Evolutionary conservation across 2,113 vertebrate species (phyloP), one percentile per base, ranked within the genome.

Genomic region (Zosterops borbonicus): DNA sequence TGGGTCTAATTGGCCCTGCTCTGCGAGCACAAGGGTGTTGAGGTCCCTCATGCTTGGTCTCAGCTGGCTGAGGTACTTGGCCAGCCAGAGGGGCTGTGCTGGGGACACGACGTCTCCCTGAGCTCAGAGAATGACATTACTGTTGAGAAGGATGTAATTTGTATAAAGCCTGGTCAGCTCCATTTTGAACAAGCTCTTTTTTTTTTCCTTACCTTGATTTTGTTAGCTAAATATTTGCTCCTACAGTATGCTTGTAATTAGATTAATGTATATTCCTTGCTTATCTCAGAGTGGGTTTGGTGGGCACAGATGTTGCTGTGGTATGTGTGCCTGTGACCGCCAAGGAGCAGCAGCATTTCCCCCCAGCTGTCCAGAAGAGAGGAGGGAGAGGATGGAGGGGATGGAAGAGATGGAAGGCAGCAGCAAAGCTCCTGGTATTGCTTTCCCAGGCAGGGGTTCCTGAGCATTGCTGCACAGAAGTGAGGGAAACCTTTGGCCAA

Each of bases 51-150:
- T 13, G 33, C 42, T 77, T 0, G 0, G 3, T 31, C 37, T 56
- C 47, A 20, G 16, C 3, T 22, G 49, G 31, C 58, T 58, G 47
- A 52, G 76, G 20, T 17, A 10, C 20, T 7, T 2, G 11, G 28
- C 22, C 52, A 80, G 84, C 53, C 71, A 73, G 69, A 64, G 59
- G n/a, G 41, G 71, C 50, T 0, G 0, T n/a, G 31, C n/a, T 65
- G 35, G n/a, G 63, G 55, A 47, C 19, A 5, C 0, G 0, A 10
- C 0, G 0, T 18, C 44, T 58, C 42, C 11, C 1, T 4, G n/a
- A 62, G n/a, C 50, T 87, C 29, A 29, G 83, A 33, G 19, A 37
- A 56, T 2, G 20, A 46, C 78, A 31, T 35, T 70, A 46, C 22
- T 81, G 80, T 58, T 17, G n/a, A 49, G 46, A 69, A 68, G 55